Base-by-base conservation (phyloP, 1,140 invertebrate genomes). In the Phenacoccus solenopsis region DNA sequence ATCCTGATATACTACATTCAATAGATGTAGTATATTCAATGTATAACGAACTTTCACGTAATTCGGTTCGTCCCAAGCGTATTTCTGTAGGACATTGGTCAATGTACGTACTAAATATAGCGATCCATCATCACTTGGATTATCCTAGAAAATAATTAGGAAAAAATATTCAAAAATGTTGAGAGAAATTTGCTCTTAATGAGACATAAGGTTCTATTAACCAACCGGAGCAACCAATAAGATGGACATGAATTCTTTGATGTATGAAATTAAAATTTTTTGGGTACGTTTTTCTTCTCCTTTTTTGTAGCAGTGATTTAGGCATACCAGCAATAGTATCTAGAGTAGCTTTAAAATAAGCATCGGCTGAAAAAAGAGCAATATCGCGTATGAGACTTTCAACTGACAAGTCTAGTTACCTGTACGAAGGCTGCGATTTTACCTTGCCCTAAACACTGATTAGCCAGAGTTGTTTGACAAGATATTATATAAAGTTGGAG, bases 401-500 rank as follows among this genome's bases (percentile, higher is more conserved):
- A n/a, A n/a, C n/a, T n/a, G n/a, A n/a, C n/a, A n/a, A n/a, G n/a
- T n/a, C n/a, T n/a, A n/a, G n/a, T n/a, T n/a, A n/a, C n/a, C n/a
- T n/a, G n/a, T n/a, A n/a, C n/a, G n/a, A n/a, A n/a, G n/a, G n/a
- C n/a, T n/a, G n/a, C n/a, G n/a, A n/a, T n/a, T 71, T 76, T 78
- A 91, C 91, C 91, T 87, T 98, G 95, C 38, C 92, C 91, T 61
- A 94, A 81, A 78, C 94, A 97, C 72, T 92, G 86, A 83, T 96
- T 96, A 24, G 90, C 82, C 68, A 98, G 80, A 25, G 94, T 93
- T 56, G 94, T 88, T 80, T 96, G 90, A 28, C 91, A 93, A 16
- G 90, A 89, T 4, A 93, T 79, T 64, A 97, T 81, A 81, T 96
- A 96, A 20, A 98, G 83, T 74, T 91, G 86, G 69, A 96, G 83